A percentile compares a stretch with the other conserved stretches of the same genome.
Conservation (phyloP, 2,113 vertebrate genomes). For the Pagrus major region DNA sequence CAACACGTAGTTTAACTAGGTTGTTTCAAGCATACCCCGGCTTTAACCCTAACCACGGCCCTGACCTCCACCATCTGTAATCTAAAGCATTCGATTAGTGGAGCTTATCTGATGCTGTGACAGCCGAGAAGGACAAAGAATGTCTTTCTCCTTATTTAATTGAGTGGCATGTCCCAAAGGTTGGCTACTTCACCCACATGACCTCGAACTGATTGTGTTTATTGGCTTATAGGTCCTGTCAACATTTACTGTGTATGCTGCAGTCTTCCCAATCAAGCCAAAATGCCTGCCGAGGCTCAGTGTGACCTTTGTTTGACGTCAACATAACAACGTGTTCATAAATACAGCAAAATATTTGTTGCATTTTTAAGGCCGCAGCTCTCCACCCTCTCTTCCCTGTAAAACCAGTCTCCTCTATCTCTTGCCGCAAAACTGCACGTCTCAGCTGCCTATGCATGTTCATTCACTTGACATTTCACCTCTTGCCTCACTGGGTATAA, state of each 20-base stretch:
- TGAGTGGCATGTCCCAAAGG: conserved; percentile 3
- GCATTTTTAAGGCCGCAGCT: not conserved
- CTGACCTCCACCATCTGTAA: conserved; percentile 1
- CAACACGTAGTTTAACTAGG: not conserved
- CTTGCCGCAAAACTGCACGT: not conserved
- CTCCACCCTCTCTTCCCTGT: not conserved
- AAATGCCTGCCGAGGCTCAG: not conserved
- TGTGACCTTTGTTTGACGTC: conserved; percentile 6
- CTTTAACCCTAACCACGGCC: conserved; percentile 18
- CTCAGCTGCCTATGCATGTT: conserved; percentile 4
- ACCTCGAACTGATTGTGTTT: conserved; percentile 29
- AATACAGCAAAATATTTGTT: not conserved
- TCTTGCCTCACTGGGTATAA: conserved; percentile 2
- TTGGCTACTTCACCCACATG: conserved; percentile 18
- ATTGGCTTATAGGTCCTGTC: conserved; percentile 33
- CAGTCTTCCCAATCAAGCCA: conserved; percentile 8
- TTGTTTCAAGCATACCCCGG: not conserved
- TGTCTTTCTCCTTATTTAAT: conserved; percentile 28
- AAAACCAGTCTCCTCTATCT: not conserved
- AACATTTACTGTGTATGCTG: conserved; percentile 12
- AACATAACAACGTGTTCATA: conserved; percentile 3
- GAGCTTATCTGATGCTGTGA: conserved; percentile 36
- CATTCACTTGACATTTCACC: conserved; percentile 11
- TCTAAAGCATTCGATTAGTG: conserved; percentile 42
- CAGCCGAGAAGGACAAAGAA: conserved; percentile 40